Base-by-base conservation (phyloP, 1,140 invertebrate genomes). In the Theocolax elegans region DNA sequence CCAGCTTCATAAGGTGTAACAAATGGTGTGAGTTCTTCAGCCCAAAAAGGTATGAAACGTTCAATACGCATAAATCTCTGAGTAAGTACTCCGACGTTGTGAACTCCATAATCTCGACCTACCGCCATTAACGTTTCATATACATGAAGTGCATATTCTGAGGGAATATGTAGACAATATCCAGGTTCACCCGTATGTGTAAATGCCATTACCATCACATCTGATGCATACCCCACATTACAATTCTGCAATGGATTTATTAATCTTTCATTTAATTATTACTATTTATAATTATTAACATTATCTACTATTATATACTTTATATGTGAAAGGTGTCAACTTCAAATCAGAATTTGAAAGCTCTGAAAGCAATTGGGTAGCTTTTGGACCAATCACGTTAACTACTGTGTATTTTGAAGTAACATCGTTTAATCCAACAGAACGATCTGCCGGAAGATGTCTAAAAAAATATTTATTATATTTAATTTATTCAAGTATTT, bases 341-440 rank as follows among this genome's bases (percentile, higher is more conserved):
- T 89, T 88, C 59, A 91, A 87, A 67, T 89, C 87, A 40, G 91
- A 89, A 76, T 93, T 92, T 7, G 92, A 92, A 13, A 95, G 80
- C 80, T 95, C 92, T 31, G 88, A 88, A 63, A 95, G 81, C 7
- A 95, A 82, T 75, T 91, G 88, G 31, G 88, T 82, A 31, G 93
- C 90, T 83, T 93, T 90, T 3, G 93, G 94, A 21, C 94, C 94
- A 79, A 96, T 92, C 17, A 95, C 85, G 85, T 94, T 93, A 29
- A 96, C 89, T 1, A 93, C 93, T 1, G 94, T 94, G 80, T 94
- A 95, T 85, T 92, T 90, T 21, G 92, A 93, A 0, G 94, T 95
- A 1, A 94, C 89, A 77, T 95, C 93, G 67, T 89, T 90, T 9
- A 94, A 81, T 67, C 88, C 83, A 2, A 94, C 89, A 21, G 89